Conservation (phyloP, 1,140 invertebrate genomes). For the Aphelinus atriplicis region DNA sequence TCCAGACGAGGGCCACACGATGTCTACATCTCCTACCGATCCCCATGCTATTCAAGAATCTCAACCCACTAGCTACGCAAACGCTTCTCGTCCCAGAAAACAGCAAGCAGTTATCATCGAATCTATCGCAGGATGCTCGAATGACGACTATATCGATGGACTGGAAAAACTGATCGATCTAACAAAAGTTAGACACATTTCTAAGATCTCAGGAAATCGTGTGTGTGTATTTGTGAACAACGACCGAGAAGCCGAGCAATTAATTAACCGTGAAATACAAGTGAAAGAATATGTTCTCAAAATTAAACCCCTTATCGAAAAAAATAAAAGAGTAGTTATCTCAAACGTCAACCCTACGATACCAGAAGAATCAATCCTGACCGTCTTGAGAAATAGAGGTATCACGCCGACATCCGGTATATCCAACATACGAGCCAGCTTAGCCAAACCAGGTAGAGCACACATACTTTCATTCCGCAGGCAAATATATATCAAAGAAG, state of each 20-base stretch:
- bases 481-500: background rate
- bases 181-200: background rate
- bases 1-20: too few species aligned
- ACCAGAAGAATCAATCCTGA: background rate
- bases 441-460: background rate
- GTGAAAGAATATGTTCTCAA: background rate
- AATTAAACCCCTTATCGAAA: conserved; percentile 1
- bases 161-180: conserved; percentile 3
- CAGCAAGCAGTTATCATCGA: conserved; percentile 1
- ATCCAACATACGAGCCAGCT: background rate
- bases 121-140: background rate
- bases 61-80: too few species aligned
- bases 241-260: background rate
- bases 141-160: conserved; percentile 1
- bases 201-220: background rate
- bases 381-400: background rate
- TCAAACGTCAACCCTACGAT: background rate
- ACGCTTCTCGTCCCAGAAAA: background rate
- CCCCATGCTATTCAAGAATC: too few species aligned
- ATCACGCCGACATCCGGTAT: background rate
- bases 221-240: background rate
- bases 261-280: background rate
- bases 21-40: too few species aligned
- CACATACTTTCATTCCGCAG: background rate
- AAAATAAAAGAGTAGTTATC: conserved; percentile 3